phyloP scores from a whole-genome alignment of 2,888 invertebrate species.

The Parnassius smintheus region DNA sequence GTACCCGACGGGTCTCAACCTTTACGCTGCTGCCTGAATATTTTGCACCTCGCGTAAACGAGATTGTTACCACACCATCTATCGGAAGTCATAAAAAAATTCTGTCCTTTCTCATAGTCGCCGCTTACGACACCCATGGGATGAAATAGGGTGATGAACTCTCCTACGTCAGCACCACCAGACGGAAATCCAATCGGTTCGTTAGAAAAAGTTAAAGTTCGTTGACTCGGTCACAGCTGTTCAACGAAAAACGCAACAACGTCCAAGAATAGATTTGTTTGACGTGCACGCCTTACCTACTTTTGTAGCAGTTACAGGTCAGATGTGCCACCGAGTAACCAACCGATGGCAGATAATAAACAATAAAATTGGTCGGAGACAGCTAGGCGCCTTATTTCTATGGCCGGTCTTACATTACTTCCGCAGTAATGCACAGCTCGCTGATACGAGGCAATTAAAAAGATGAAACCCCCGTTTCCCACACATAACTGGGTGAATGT shows the following conservation, averaged over 20 bases:
- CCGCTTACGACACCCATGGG: no score
- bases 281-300: slow-evolving; percentile 49
- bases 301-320: slow-evolving; percentile 59
- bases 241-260: slow-evolving; percentile 46
- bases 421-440: slow-evolving; percentile 66
- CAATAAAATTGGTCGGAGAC: slow-evolving; percentile 73
- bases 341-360: slow-evolving; percentile 69
- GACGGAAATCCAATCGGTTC: slow-evolving; percentile 35
- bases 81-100: no score
- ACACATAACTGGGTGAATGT: slow-evolving; percentile 62
- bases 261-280: slow-evolving; percentile 42
- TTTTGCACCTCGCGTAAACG: no score
- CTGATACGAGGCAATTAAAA: slow-evolving; percentile 65
- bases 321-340: slow-evolving; percentile 61
- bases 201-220: slow-evolving; percentile 38
- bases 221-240: slow-evolving; percentile 51
- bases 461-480: slow-evolving; percentile 66
- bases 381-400: slow-evolving; percentile 76
- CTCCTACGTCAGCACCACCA: no score
- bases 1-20: no score
- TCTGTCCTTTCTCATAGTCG: no score
- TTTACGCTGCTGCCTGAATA: no score
- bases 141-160: no score
- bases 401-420: slow-evolving; percentile 60
- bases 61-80: no score